Percentiles rank a stretch among this genome's conserved stretches.
These are phyloP conservation scores for Artemia sinica DNA, from an alignment of 2,888 invertebrate genomes.

Conservation along the genomic window DNA sequence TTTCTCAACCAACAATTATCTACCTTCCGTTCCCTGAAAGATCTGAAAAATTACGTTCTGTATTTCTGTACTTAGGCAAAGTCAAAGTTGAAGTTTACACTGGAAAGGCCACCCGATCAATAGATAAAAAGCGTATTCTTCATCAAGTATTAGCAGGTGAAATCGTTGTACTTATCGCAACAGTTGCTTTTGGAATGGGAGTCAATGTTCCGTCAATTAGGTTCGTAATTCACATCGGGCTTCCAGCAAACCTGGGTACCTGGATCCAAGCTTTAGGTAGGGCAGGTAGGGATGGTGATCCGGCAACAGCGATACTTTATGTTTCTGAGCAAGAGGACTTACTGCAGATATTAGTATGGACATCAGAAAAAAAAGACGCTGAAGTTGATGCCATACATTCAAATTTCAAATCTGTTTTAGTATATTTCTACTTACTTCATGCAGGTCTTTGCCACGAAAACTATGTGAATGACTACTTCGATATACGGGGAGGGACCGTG, in stretches of 20 bases:
- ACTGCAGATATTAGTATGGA: neutral
- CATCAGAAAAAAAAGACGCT: neutral
- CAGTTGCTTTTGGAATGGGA: constrained; percentile 17
- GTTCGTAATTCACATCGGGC: constrained; percentile 16
- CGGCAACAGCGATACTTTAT: neutral
- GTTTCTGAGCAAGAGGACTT: neutral
- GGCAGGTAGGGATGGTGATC: constrained; percentile 16
- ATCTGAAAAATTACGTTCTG: too few relatives aligned
- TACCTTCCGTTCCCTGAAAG: too few relatives aligned
- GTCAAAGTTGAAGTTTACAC: constrained; percentile 12
- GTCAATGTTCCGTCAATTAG: constrained; percentile 18
- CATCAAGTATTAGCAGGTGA: neutral
- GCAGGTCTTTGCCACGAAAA: neutral
- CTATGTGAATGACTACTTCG: neutral
- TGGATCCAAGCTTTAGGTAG: constrained; percentile 15
- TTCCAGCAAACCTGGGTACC: constrained; percentile 10
- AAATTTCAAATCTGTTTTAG: neutral
- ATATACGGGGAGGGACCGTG: too few relatives aligned
- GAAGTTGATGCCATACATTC: neutral
- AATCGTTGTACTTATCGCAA: constrained; percentile 15
- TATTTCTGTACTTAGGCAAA: too few relatives aligned
- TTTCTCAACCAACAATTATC: too few relatives aligned
- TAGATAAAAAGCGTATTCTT: constrained; percentile 1
- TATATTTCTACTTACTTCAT: neutral
- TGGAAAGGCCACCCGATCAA: neutral